Evolutionary conservation across 2,888 invertebrate species (phyloP).

Genomic region (Caenorhabditis macrosperma): DNA sequence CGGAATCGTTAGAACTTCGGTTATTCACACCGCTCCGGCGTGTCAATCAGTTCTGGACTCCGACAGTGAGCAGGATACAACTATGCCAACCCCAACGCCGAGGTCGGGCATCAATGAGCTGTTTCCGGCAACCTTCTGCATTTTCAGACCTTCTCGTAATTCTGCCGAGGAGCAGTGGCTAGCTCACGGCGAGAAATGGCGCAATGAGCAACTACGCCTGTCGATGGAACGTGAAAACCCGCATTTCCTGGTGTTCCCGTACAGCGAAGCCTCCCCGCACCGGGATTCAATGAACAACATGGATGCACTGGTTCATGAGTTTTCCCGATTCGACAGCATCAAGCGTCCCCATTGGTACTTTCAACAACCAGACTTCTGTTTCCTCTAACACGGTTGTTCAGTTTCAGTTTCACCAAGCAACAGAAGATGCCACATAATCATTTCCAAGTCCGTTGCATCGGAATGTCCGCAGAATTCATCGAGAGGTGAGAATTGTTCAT

Average conservation of each 20-base stretch:
- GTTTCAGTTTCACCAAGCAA: conserved; percentile 51
- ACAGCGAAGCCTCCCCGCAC: conserved; percentile 65
- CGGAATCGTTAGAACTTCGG: conserved; percentile 74
- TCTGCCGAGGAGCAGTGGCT: conserved; percentile 78
- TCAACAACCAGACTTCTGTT: not conserved
- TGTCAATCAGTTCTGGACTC: conserved; percentile 76
- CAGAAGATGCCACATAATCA: conserved; percentile 64
- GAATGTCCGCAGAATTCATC: conserved; percentile 72
- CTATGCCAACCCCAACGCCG: conserved; percentile 51
- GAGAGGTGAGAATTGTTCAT: conserved; percentile 32
- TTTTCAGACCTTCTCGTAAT: conserved; percentile 62
- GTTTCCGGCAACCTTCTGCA: too few species aligned
- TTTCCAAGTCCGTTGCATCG: conserved; percentile 72
- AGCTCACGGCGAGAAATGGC: conserved; percentile 74
- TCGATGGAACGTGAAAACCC: conserved; percentile 72
- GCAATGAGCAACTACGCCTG: conserved; percentile 76
- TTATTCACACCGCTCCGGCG: conserved; percentile 78
- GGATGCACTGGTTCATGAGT: conserved; percentile 65
- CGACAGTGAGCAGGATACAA: conserved; percentile 66
- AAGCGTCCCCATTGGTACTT: conserved; percentile 65
- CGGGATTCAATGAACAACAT: conserved; percentile 67
- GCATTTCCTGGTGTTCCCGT: conserved; percentile 67
- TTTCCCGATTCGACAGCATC: conserved; percentile 66
- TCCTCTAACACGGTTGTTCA: not conserved
- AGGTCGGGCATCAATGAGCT: conserved; percentile 51